Conservation (phyloP, 2,113 vertebrate species). For the Aegithalos caudatus region DNA sequence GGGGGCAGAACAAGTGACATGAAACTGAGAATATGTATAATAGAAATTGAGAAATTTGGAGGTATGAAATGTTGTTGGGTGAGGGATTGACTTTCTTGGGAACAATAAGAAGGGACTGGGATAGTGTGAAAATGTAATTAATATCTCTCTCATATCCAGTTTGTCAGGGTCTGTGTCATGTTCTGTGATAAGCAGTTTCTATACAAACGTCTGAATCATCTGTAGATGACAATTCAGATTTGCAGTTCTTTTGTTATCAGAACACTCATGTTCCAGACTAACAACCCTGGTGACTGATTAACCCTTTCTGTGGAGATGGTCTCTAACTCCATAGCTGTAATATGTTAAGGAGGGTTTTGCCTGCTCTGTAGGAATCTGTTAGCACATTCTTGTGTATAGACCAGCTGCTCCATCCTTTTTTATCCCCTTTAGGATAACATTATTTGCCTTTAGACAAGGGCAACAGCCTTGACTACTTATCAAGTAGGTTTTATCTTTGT, state of each 20-base stretch:
- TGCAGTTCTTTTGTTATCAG: slow-evolving; percentile 45
- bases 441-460: neutral
- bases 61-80: neutral
- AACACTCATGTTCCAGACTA: slow-evolving; percentile 18
- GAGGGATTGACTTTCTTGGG: neutral
- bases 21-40: neutral
- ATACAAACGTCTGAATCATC: slow-evolving; percentile 34
- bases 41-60: neutral
- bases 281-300: slow-evolving; percentile 11
- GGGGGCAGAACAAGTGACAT: neutral
- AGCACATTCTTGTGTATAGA: neutral
- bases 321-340: neutral
- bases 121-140: neutral
- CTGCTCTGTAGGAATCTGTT: neutral
- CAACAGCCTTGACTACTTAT: neutral
- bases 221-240: slow-evolving; percentile 45
- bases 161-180: slow-evolving; percentile 47
- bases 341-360: neutral
- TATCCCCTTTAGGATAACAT: neutral
- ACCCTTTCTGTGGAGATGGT: neutral
- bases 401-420: neutral
- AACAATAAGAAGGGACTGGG: neutral
- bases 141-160: neutral
- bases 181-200: slow-evolving; percentile 56
- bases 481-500: neutral